Percentiles rank a stretch among this genome's conserved stretches.
Evolutionary conservation across 2,113 vertebrate species (phyloP).

Genomic region (Octodon degus): DNA sequence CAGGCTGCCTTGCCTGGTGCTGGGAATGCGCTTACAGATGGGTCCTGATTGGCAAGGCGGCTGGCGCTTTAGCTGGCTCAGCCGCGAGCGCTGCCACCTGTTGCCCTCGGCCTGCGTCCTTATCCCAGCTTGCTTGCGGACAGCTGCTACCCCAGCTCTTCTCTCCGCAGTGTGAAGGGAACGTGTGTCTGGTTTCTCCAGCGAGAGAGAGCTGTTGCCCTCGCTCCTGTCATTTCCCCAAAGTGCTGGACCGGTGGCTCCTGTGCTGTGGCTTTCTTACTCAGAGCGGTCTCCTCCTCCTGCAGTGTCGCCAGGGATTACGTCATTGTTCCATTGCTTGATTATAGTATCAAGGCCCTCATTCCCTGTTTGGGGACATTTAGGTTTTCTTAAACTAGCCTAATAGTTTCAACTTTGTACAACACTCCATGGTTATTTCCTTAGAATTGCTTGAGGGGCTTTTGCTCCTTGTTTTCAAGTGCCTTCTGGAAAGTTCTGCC

Average conservation of each 20-base stretch:
- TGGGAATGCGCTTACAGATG: not conserved
- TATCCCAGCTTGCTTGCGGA: not conserved
- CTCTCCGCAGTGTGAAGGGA: not conserved
- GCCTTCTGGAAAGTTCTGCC: not conserved
- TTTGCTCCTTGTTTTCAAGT: constrained; percentile 11
- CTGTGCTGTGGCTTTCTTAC: not conserved
- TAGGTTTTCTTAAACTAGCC: not conserved
- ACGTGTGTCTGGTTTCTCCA: not conserved
- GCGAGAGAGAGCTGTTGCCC: not conserved
- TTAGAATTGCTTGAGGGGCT: not conserved
- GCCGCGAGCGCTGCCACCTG: not conserved
- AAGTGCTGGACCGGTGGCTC: constrained; percentile 3
- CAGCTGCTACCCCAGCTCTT: not conserved
- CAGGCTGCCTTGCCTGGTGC: not conserved
- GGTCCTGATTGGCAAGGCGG: not conserved
- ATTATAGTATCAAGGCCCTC: not conserved
- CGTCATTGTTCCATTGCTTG: not conserved
- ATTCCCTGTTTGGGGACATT: not conserved
- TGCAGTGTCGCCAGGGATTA: not conserved
- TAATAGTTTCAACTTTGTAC: not conserved
- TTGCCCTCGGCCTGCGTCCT: not conserved
- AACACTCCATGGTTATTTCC: not conserved
- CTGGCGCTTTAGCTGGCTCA: not conserved
- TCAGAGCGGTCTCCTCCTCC: not conserved
- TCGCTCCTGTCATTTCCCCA: not conserved